Evolutionary conservation across 2,113 vertebrate species (phyloP).

Genomic region (Macquaria ambigua): DNA sequence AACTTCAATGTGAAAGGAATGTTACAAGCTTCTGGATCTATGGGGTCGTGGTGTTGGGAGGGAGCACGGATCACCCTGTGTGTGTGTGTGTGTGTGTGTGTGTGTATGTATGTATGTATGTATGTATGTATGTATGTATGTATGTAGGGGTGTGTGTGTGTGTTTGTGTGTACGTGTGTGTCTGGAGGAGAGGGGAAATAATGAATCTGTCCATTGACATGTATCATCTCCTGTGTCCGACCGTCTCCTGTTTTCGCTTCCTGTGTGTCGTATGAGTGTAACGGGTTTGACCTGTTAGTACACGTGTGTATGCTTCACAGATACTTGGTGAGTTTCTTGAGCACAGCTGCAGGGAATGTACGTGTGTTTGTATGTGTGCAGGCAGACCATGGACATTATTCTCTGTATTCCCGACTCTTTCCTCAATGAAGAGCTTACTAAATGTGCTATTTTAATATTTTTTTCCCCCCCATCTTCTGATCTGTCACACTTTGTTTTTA

Average conservation of each 20-base stretch:
- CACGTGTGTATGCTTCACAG: conserved; percentile 53
- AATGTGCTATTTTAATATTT: conserved; percentile 69
- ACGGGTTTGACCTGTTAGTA: conserved; percentile 43
- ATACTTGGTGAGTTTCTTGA: conserved; percentile 37
- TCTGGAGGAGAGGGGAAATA: conserved; percentile 48
- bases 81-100: conserved; percentile 8
- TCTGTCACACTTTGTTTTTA: conserved; percentile 69
- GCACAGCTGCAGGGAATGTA: conserved; percentile 68
- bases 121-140: conserved; percentile 17
- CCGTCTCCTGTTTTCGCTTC: conserved; percentile 47
- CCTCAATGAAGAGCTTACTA: conserved; percentile 65
- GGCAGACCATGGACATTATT: conserved; percentile 52
- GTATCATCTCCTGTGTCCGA: conserved; percentile 74
- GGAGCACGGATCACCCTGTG: conserved; percentile 36
- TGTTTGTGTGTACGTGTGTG: conserved; percentile 7
- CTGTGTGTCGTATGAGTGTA: conserved; percentile 46
- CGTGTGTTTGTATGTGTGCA: conserved; percentile 50
- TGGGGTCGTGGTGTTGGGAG: conserved; percentile 46
- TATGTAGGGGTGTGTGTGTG: conserved; percentile 3
- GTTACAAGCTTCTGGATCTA: conserved; percentile 75
- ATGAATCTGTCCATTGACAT: conserved; percentile 52
- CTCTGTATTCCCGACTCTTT: conserved; percentile 60
- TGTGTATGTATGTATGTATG: conserved; percentile 11
- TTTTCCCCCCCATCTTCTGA: conserved; percentile 27
- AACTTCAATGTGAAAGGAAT: conserved; percentile 81